Conservation (phyloP, 2,888 invertebrate genomes). For the Nymphalis urticae region DNA sequence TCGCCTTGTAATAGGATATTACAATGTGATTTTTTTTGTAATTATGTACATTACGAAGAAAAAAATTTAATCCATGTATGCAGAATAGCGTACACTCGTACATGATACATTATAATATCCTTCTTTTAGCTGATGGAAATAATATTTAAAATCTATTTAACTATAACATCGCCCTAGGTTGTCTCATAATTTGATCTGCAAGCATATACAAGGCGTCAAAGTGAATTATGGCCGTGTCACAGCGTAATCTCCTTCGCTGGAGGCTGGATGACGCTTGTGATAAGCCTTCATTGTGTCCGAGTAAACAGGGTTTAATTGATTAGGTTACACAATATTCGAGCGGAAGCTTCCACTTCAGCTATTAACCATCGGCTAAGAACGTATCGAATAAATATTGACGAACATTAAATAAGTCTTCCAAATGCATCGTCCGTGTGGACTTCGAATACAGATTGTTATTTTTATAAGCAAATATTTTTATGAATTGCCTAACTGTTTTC, state of each 20-base stretch:
- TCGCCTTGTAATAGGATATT: no score
- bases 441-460: no score
- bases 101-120: no score
- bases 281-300: slow-evolving; percentile 7
- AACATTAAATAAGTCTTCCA: background rate
- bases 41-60: no score
- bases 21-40: no score
- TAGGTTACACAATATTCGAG: slow-evolving; percentile 9
- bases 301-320: slow-evolving; percentile 25
- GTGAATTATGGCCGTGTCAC: slow-evolving; percentile 24
- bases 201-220: slow-evolving; percentile 24
- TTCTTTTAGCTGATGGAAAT: no score
- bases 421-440: no score
- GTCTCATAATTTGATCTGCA: slow-evolving; percentile 17
- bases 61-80: no score
- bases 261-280: slow-evolving; percentile 12
- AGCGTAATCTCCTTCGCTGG: slow-evolving; percentile 16
- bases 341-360: background rate
- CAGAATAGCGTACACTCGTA: no score
- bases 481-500: no score
- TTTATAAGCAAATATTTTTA: no score
- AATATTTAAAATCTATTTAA: no score
- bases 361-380: background rate
- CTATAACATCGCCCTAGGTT: background rate
- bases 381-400: background rate